Evolutionary conservation across 2,888 invertebrate genomes (phyloP).

Genomic region (Synanthedon myopaeformis): DNA sequence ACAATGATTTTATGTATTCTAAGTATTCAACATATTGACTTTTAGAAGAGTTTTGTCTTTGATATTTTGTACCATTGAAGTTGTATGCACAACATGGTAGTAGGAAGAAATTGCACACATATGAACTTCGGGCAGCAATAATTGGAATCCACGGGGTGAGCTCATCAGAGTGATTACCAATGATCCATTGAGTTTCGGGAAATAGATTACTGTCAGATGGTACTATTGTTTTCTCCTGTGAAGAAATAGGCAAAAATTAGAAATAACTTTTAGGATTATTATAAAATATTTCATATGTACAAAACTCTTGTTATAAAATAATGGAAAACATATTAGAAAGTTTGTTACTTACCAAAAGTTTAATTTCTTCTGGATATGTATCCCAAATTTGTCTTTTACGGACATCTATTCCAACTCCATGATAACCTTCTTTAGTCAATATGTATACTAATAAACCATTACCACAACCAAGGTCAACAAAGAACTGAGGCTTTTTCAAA

Average conservation of each 20-base stretch:
- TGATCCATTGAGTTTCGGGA: constrained; percentile 88
- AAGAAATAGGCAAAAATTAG: constrained; percentile 11
- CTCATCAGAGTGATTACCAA: constrained; percentile 99
- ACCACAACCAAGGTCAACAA: constrained; percentile 97
- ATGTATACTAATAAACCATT: constrained; percentile 95
- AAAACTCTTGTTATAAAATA: not conserved
- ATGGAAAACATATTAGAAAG: not conserved
- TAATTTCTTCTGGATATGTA: constrained; percentile 74
- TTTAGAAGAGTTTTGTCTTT: constrained; percentile 73
- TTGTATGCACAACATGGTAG: constrained; percentile 96
- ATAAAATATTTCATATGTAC: not conserved
- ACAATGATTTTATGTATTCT: constrained; percentile 73
- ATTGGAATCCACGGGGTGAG: constrained; percentile 99
- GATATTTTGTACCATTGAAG: constrained; percentile 88
- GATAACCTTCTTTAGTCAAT: constrained; percentile 84
- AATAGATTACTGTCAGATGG: constrained; percentile 77
- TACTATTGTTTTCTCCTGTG: constrained; percentile 74
- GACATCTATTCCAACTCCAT: constrained; percentile 87
- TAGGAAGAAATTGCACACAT: constrained; percentile 84
- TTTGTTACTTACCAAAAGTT: constrained; percentile 69
- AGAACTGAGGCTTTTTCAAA: constrained; percentile 63
- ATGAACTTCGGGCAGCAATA: constrained; percentile 84
- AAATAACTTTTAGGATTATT: not conserved
- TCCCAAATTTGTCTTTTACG: constrained; percentile 91
- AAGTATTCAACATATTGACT: constrained; percentile 86